Percentiles rank a stretch among this genome's conserved stretches.
These are phyloP conservation scores for Glareola pratincola DNA, from an alignment of 2,113 vertebrate species.

Conservation along the genomic window DNA sequence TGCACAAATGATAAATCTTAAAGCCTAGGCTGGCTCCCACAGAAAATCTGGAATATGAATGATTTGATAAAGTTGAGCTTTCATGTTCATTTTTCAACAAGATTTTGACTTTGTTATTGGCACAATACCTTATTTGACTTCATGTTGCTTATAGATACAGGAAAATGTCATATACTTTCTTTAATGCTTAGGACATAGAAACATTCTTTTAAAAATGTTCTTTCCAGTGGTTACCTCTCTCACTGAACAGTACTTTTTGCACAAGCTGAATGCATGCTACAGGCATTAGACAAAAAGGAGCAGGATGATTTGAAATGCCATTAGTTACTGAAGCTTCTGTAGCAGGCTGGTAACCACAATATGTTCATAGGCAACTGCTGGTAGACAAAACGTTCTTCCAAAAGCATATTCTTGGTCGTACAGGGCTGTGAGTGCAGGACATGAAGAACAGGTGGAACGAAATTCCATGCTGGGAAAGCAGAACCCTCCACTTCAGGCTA, in stretches of 20 bases:
- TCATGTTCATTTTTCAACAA: neutral
- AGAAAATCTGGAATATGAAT: neutral
- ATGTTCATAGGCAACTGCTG: neutral
- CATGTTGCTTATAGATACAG: neutral
- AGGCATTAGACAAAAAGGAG: neutral
- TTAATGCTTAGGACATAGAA: neutral
- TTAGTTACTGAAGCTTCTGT: neutral
- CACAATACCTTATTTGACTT: neutral
- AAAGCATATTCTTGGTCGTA: neutral
- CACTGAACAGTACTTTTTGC: neutral
- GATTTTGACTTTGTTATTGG: neutral
- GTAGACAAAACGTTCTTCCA: neutral
- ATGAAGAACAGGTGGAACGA: neutral
- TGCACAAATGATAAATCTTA: neutral
- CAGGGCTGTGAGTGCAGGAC: neutral
- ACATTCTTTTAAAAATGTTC: neutral
- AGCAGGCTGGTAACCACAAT: neutral
- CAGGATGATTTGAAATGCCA: neutral
- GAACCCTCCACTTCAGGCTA: neutral
- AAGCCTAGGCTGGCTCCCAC: neutral
- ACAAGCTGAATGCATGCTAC: neutral
- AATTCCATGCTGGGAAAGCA: neutral
- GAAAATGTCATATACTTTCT: neutral
- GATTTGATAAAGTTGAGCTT: neutral
- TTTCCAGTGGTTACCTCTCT: neutral